Evolutionary conservation across 1,140 invertebrate species (phyloP).

Genomic region (Drosophila sturtevanti): DNA sequence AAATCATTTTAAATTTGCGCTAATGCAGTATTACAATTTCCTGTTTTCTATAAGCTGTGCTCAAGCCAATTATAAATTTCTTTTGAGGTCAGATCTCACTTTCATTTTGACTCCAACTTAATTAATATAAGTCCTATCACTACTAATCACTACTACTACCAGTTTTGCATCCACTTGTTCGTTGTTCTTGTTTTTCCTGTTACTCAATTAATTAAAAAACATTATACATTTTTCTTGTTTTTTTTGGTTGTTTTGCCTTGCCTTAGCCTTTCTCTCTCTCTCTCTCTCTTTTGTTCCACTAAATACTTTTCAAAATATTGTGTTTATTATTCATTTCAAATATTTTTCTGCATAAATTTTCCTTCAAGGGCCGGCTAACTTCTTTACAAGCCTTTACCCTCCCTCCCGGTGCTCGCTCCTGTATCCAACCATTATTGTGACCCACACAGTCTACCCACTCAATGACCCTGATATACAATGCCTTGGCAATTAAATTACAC

Average conservation of each 20-base stretch:
- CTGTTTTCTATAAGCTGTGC: no score
- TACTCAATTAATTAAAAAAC: slow-evolving; percentile 44
- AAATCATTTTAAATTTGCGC: no score
- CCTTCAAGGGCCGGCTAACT: not conserved
- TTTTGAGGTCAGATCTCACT: not conserved
- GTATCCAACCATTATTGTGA: not conserved
- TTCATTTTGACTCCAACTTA: not conserved
- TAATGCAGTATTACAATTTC: no score
- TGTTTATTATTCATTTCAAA: slow-evolving; percentile 60
- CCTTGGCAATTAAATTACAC: slow-evolving; percentile 55
- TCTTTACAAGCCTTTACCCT: not conserved
- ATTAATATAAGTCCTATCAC: not conserved
- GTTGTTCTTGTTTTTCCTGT: not conserved
- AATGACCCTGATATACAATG: slow-evolving; percentile 30
- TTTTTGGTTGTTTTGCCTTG: not conserved
- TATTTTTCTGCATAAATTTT: slow-evolving; percentile 20
- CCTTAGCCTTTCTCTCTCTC: slow-evolving; percentile 7
- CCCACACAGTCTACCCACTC: slow-evolving; percentile 5
- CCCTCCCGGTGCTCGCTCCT: no score
- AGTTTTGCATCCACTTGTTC: not conserved
- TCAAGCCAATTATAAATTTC: not conserved
- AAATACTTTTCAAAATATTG: slow-evolving; percentile 15
- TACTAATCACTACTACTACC: not conserved
- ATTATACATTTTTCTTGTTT: slow-evolving; percentile 5
- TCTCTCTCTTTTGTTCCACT: slow-evolving; percentile 8